These are phyloP conservation scores for Mesaphorura yosii DNA, from an alignment of 1,140 invertebrate genomes.

Conservation along the genomic window DNA sequence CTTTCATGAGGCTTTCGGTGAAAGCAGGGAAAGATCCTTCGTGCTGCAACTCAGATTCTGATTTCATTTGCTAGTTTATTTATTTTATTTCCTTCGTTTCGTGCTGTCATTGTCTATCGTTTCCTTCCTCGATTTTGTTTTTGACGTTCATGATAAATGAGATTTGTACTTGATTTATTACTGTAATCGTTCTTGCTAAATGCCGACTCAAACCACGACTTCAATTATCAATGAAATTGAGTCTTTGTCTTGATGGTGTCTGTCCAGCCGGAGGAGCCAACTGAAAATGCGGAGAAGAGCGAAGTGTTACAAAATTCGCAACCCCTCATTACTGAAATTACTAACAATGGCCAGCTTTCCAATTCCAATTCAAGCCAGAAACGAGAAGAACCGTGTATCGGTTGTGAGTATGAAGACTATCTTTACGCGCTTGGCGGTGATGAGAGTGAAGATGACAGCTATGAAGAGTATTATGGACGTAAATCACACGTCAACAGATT, in stretches of 20 bases:
- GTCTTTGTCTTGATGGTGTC: too few species aligned
- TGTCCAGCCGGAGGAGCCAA: too few species aligned
- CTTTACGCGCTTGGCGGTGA: constrained; percentile 28
- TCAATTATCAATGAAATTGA: too few species aligned
- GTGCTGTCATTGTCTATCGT: background rate
- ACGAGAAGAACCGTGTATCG: background rate
- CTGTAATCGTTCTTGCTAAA: too few species aligned
- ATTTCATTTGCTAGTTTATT: background rate
- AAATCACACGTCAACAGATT: background rate
- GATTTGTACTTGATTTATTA: too few species aligned
- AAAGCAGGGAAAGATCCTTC: background rate
- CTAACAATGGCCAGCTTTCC: background rate
- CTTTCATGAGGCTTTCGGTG: too few species aligned
- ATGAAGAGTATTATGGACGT: constrained; percentile 28
- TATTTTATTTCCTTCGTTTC: background rate
- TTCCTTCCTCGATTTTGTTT: background rate
- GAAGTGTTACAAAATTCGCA: too few species aligned
- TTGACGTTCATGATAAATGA: too few species aligned
- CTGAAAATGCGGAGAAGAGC: too few species aligned
- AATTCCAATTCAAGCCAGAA: background rate
- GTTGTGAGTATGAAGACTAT: constrained; percentile 19
- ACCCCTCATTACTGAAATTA: background rate
- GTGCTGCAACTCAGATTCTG: background rate
- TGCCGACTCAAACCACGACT: too few species aligned
- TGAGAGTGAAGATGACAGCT: constrained; percentile 28